phyloP scores from a whole-genome alignment of 2,797 vertebrate genomes.

The Psittacula derbiana region DNA sequence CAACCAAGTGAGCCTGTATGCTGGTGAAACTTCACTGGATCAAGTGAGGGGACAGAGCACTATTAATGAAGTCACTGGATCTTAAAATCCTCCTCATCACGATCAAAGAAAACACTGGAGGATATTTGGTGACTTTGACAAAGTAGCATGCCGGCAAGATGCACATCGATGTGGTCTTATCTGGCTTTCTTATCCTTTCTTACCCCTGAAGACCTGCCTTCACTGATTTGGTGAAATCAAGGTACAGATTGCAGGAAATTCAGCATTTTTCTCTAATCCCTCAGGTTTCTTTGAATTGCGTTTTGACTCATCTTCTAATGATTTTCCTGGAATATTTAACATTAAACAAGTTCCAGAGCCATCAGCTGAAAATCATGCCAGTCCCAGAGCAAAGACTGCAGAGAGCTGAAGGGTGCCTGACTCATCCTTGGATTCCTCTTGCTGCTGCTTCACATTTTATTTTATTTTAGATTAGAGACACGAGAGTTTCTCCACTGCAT shows the following conservation, averaged over 20 bases:
- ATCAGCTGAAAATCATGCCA: not conserved
- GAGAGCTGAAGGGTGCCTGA: not conserved
- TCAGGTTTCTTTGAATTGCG: not conserved
- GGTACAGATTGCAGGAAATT: not conserved
- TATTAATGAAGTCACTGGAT: slow-evolving; percentile 8
- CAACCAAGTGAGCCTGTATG: not conserved
- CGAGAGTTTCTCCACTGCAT: not conserved
- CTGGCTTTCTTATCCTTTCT: not conserved
- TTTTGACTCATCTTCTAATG: not conserved
- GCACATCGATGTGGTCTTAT: not conserved
- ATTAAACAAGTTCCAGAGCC: not conserved
- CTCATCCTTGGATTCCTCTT: not conserved
- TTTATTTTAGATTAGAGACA: not conserved
- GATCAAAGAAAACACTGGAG: not conserved
- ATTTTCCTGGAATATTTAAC: not conserved
- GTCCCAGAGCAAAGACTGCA: not conserved
- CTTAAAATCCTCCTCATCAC: not conserved
- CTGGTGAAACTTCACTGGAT: not conserved
- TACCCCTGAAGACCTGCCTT: not conserved
- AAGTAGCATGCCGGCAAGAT: not conserved
- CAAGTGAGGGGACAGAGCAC: not conserved
- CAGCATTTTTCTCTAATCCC: not conserved
- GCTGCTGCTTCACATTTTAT: not conserved
- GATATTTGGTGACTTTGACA: not conserved
- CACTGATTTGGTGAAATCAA: not conserved